These are phyloP conservation scores for Acanthopagrus latus DNA, from an alignment of 2,797 vertebrate genomes.

Conservation along the genomic window DNA sequence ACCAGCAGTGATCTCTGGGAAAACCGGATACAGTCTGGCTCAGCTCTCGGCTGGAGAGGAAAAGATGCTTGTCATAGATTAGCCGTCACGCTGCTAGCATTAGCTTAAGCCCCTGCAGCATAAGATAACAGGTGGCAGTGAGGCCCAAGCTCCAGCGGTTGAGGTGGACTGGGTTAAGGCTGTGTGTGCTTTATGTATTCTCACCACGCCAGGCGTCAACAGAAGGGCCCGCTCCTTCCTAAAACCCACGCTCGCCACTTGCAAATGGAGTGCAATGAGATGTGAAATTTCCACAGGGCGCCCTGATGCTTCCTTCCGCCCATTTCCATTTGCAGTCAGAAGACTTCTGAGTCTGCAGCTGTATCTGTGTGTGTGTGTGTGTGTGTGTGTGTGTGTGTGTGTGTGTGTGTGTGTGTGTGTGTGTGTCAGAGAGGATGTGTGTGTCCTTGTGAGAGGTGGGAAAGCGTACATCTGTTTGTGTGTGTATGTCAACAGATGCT, in stretches of 20 bases:
- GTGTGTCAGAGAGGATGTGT: slow-evolving; percentile 22
- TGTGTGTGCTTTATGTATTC: slow-evolving; percentile 71
- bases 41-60: slow-evolving; percentile 61
- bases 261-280: slow-evolving; percentile 86
- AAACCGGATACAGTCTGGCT: slow-evolving; percentile 68
- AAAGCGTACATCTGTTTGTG: slow-evolving; percentile 61
- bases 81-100: slow-evolving; percentile 76
- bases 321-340: slow-evolving; percentile 79
- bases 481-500: slow-evolving; percentile 77
- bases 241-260: slow-evolving; percentile 77
- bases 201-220: slow-evolving; percentile 66
- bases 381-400: slow-evolving; percentile 58
- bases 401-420: slow-evolving; percentile 39
- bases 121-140: slow-evolving; percentile 78
- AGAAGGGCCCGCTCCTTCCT: slow-evolving; percentile 77
- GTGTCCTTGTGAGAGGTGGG: slow-evolving; percentile 36
- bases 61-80: slow-evolving; percentile 79
- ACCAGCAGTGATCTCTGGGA: slow-evolving; percentile 62
- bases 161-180: slow-evolving; percentile 60
- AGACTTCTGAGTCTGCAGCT: slow-evolving; percentile 69
- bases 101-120: slow-evolving; percentile 72
- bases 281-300: slow-evolving; percentile 85
- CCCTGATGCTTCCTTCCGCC: slow-evolving; percentile 77
- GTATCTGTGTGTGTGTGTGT: slow-evolving; percentile 58
- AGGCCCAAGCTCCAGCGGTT: slow-evolving; percentile 51